These are phyloP conservation scores for Epinephelus coioides DNA, from an alignment of 2,797 vertebrate species.

Conservation along the genomic window DNA sequence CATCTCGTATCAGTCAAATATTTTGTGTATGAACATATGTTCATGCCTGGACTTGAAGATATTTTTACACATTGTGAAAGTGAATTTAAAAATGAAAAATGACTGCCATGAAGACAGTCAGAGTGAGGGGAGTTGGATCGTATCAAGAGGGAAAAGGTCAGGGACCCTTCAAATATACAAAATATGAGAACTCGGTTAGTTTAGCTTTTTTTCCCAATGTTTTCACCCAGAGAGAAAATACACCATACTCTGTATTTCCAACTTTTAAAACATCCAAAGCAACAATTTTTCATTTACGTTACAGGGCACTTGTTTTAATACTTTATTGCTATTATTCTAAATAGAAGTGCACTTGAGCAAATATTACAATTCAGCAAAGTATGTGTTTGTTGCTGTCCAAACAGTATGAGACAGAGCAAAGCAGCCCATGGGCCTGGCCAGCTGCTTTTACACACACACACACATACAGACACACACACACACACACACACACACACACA, in stretches of 20 bases:
- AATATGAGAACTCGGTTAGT: constrained; percentile 6
- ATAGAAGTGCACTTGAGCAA: not conserved
- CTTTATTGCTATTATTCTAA: not conserved
- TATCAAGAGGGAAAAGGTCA: constrained; percentile 46
- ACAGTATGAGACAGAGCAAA: constrained; percentile 42
- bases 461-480: constrained; percentile 11
- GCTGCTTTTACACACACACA: constrained; percentile 21
- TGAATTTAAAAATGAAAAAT: not conserved
- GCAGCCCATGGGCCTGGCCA: constrained; percentile 20
- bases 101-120: constrained; percentile 26
- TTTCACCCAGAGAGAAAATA: not conserved
- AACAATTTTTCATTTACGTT: not conserved
- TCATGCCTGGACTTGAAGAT: not conserved
- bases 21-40: not conserved
- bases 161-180: constrained; percentile 16
- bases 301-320: not conserved
- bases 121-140: constrained; percentile 66
- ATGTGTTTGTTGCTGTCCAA: constrained; percentile 34
- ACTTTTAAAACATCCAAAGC: not conserved
- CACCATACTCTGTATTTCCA: not conserved
- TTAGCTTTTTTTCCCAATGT: not conserved
- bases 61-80: not conserved
- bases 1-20: constrained; percentile 36
- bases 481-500: constrained; percentile 23
- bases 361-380: constrained; percentile 12